phyloP scores from a whole-genome alignment of 2,888 invertebrate genomes.

The Pedicia rivosa region DNA sequence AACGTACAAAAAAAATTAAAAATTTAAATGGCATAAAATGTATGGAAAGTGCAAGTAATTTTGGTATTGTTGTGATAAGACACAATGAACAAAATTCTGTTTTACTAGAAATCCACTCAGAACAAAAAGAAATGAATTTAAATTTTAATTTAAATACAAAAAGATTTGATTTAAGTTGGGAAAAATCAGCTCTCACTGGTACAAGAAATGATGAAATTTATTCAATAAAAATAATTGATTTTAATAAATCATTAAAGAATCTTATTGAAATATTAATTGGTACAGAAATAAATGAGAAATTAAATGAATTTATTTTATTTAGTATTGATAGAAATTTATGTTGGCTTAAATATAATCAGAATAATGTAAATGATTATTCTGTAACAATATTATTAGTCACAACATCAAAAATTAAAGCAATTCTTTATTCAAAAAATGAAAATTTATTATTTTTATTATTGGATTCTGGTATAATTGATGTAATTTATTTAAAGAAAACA shows the following conservation, averaged over 20 bases:
- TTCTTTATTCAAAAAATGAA: background rate
- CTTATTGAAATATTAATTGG: background rate
- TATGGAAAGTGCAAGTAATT: too few species aligned
- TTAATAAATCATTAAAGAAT: background rate
- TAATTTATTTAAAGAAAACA: background rate
- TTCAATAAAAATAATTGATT: background rate
- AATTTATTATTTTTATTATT: background rate
- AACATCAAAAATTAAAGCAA: background rate
- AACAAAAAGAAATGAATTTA: too few species aligned
- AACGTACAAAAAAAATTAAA: too few species aligned
- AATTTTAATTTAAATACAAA: too few species aligned
- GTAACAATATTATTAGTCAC: background rate
- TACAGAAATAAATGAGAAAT: background rate
- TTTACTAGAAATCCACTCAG: too few species aligned
- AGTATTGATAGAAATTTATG: constrained; percentile 1
- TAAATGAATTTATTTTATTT: background rate
- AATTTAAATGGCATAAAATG: too few species aligned
- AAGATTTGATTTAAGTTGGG: too few species aligned
- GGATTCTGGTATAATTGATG: background rate
- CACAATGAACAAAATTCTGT: too few species aligned
- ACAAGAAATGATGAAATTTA: background rate
- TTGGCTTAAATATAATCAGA: constrained; percentile 2
- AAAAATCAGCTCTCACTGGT: too few species aligned
- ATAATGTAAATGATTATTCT: background rate
- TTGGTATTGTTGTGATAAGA: too few species aligned